These are phyloP conservation scores for Rhea pennata DNA, from an alignment of 2,113 vertebrate species.

Conservation along the genomic window DNA sequence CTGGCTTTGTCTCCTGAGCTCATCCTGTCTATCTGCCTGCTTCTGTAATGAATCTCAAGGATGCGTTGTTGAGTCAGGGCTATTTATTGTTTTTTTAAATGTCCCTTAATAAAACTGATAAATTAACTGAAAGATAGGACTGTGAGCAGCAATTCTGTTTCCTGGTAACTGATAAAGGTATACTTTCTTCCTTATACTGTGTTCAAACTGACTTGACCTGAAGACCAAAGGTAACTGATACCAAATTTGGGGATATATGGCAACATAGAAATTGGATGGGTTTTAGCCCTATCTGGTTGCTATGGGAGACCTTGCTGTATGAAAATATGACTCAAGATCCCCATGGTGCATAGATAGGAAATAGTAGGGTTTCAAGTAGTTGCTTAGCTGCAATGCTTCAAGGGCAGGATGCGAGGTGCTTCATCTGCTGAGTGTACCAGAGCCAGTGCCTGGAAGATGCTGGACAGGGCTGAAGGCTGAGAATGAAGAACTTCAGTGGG, in stretches of 20 bases:
- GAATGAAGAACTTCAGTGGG: background rate
- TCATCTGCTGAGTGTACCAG: background rate
- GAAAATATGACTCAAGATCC: no score
- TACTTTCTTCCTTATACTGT: fast-evolving
- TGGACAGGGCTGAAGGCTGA: background rate
- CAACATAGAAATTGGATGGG: background rate
- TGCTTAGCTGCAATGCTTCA: background rate
- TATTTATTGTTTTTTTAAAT: background rate
- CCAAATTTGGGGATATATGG: background rate
- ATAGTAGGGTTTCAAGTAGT: background rate
- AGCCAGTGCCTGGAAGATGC: background rate
- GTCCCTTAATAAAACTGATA: background rate
- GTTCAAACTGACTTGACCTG: no score
- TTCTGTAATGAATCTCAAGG: fast-evolving
- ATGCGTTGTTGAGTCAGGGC: fast-evolving
- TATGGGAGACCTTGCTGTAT: background rate
- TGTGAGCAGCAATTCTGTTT: fast-evolving
- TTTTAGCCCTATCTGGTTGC: background rate
- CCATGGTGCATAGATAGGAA: background rate
- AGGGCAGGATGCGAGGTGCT: background rate
- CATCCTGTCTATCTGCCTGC: fast-evolving
- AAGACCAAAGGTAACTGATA: no score
- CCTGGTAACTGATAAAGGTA: background rate
- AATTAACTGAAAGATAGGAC: background rate
- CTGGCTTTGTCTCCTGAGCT: background rate